Percentiles rank a stretch among this genome's conserved stretches.
These are phyloP conservation scores for Sciurus niger DNA, from an alignment of 2,113 vertebrate genomes.

Conservation along the genomic window DNA sequence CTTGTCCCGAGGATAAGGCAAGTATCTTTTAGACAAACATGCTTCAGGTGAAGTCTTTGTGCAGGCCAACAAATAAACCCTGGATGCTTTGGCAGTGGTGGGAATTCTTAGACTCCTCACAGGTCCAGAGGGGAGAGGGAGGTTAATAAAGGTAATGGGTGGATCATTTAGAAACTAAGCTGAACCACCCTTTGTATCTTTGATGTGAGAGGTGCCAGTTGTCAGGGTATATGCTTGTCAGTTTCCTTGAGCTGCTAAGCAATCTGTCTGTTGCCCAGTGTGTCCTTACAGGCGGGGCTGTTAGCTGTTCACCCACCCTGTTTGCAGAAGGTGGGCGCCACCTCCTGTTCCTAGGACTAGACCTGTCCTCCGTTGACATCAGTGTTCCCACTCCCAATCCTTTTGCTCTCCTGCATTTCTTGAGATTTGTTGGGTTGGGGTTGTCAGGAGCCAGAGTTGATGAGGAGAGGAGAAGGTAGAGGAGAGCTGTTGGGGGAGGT, in stretches of 20 bases:
- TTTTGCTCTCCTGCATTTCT: neutral
- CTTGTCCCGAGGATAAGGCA: neutral
- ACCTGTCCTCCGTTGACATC: neutral
- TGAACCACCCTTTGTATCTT: fast-evolving
- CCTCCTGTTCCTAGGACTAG: neutral
- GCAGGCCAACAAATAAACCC: neutral
- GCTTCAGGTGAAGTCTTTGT: neutral
- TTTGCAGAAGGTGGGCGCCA: neutral
- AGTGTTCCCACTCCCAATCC: no score
- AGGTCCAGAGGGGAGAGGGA: neutral
- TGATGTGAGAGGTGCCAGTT: fast-evolving
- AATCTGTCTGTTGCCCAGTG: neutral
- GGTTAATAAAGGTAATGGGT: neutral
- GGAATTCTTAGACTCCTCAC: neutral
- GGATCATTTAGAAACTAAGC: neutral
- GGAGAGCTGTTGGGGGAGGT: neutral
- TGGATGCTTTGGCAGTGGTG: no score
- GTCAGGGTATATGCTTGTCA: neutral
- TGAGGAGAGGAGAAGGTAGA: neutral
- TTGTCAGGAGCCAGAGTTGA: neutral
- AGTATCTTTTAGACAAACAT: neutral
- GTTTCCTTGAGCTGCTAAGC: neutral
- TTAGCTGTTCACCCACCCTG: neutral
- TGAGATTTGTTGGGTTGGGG: neutral
- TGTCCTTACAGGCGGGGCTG: neutral